A percentile compares a stretch with the other conserved stretches of the same genome.
These are phyloP conservation scores for Clivina fossor DNA, from an alignment of 2,888 invertebrate genomes.

Conservation along the genomic window DNA sequence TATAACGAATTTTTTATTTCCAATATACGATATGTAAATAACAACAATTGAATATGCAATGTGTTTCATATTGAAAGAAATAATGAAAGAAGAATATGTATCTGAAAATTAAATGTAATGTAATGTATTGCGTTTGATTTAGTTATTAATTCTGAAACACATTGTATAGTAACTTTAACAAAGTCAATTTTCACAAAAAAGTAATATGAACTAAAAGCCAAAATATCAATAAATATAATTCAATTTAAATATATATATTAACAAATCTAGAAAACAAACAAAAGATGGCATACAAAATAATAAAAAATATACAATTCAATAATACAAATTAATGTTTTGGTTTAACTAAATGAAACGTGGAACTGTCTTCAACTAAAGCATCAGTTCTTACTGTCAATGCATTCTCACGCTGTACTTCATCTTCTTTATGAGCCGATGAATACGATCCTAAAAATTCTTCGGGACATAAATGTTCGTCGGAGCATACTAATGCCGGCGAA, in stretches of 20 bases:
- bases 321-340: conserved; percentile 43
- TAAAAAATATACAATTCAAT: conserved; percentile 2
- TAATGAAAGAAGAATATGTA: too few relatives aligned
- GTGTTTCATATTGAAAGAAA: too few relatives aligned
- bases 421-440: conserved; percentile 23
- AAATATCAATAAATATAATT: conserved; percentile 1
- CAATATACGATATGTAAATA: too few relatives aligned
- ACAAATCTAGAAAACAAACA: conserved; percentile 3
- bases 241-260: conserved; percentile 9
- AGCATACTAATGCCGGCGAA: conserved; percentile 44
- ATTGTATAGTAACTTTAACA: too few relatives aligned
- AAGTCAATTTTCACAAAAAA: conserved; percentile 13
- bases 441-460: conserved; percentile 43
- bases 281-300: conserved; percentile 5
- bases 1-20: too few relatives aligned
- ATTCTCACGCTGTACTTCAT: conserved; percentile 38
- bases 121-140: too few relatives aligned
- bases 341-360: conserved; percentile 52
- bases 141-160: too few relatives aligned
- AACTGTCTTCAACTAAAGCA: conserved; percentile 46
- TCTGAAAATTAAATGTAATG: too few relatives aligned
- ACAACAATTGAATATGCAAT: too few relatives aligned
- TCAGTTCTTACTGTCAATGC: conserved; percentile 50
- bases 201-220: conserved; percentile 2
- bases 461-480: conserved; percentile 46